Evolutionary conservation across 2,888 invertebrate genomes (phyloP), one percentile per base, ranked within the genome.

Genomic region (Spodoptera littoralis): DNA sequence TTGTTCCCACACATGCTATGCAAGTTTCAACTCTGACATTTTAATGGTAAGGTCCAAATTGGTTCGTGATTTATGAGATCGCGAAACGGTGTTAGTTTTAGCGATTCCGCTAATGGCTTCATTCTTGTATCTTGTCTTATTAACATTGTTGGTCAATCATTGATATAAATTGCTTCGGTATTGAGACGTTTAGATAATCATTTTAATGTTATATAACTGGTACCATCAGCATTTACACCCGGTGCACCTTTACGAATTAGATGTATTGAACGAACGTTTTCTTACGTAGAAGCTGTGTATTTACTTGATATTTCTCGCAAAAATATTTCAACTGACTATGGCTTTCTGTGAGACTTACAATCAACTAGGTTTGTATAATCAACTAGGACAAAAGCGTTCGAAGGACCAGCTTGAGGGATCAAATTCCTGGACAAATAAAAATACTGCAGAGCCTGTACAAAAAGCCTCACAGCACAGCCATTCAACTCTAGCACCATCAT

Each of bases 61-160:
- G 58, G 73, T 64, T 63, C 69, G 77, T 63, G 55, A 53, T 59
- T 70, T 73, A 71, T 75, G 73, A 75, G 78, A 71, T 69, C 77
- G 78, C 80, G 76, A 77, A 81, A 80, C 82, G 84, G 87, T 88
- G 88, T 89, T 90, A 89, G 89, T 89, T 91, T 92, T 90, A 90
- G 90, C 87, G 86, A 90, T 88, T 90, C 88, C 83, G 85, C 89
- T 89, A 87, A 88, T 91, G 89, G 88, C 87, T 90, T 89, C 85
- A 87, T 88, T 85, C 83, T 84, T 80, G 84, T 84, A 84, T 80
- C 84, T 84, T 83, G 77, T 82, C 83, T 87, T 85, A 84, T 86
- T 86, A 87, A 86, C 86, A 85, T 86, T 85, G 86, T 80, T 81
- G 83, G 77, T 80, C 82, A 83, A 83, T 85, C 85, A 87, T 85